Percentiles rank a stretch among this genome's conserved stretches.
These are phyloP conservation scores for Colletes latitarsis DNA, from an alignment of 1,140 invertebrate genomes.

Conservation along the genomic window DNA sequence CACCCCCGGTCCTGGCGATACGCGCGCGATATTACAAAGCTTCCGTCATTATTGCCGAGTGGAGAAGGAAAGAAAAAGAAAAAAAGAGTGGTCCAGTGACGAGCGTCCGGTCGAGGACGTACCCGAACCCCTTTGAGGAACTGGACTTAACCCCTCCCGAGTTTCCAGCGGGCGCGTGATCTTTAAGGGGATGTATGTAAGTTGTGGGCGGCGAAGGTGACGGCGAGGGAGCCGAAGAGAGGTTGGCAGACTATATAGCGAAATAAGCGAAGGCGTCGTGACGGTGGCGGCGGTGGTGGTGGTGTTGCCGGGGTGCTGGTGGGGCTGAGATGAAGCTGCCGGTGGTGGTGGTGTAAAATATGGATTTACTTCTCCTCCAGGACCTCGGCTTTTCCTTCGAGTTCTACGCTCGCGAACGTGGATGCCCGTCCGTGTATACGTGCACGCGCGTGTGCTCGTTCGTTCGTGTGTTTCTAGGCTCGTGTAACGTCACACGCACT, in stretches of 20 bases:
- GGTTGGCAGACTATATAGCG: slow-evolving; percentile 60
- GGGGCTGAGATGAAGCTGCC: slow-evolving; percentile 32
- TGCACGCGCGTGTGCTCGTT: slow-evolving; percentile 55
- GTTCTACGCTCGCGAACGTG: slow-evolving; percentile 67
- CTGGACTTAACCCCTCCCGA: slow-evolving; percentile 49
- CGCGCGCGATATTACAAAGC: slow-evolving; percentile 40
- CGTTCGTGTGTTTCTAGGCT: slow-evolving; percentile 61
- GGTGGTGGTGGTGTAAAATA: slow-evolving; percentile 79
- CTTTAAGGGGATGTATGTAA: slow-evolving; percentile 68
- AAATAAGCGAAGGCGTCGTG: slow-evolving; percentile 75
- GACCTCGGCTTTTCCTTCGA: slow-evolving; percentile 74
- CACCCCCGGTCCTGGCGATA: neutral
- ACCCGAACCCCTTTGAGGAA: slow-evolving; percentile 50
- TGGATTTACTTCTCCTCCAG: slow-evolving; percentile 80
- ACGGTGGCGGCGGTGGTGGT: slow-evolving; percentile 44
- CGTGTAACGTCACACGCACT: slow-evolving; percentile 74
- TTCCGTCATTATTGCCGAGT: slow-evolving; percentile 46
- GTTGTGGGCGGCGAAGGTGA: slow-evolving; percentile 52
- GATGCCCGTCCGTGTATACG: slow-evolving; percentile 36
- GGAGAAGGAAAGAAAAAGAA: neutral
- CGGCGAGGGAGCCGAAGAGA: slow-evolving; percentile 34
- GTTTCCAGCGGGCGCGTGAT: slow-evolving; percentile 60
- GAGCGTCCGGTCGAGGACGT: slow-evolving; percentile 61
- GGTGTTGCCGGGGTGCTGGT: slow-evolving; percentile 29
- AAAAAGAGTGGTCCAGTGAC: slow-evolving; percentile 49